Evolutionary conservation across 1,140 invertebrate species (phyloP).

Genomic region (Orchestia grillus): DNA sequence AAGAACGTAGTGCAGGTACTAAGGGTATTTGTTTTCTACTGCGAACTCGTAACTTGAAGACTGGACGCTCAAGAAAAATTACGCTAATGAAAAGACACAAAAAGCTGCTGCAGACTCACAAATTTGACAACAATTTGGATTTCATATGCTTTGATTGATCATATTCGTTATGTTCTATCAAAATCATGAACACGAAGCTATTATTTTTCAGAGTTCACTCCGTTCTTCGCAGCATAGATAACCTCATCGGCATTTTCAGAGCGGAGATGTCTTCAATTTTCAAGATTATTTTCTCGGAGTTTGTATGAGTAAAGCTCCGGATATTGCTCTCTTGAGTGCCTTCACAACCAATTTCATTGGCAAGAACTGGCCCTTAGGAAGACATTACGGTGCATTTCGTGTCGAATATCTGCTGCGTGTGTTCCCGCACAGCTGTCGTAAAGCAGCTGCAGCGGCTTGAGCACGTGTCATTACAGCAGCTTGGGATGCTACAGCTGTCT

Average conservation of each 20-base stretch:
- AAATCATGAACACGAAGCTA: background rate
- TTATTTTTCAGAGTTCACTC: background rate
- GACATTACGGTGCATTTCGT: background rate
- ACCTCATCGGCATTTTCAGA: background rate
- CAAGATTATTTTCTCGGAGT: background rate
- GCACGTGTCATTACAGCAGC: background rate
- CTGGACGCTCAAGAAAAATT: background rate
- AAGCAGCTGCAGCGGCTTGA: background rate
- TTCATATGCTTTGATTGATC: background rate
- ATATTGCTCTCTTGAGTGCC: background rate
- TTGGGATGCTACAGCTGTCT: background rate
- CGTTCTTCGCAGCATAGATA: background rate
- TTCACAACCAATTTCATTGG: background rate
- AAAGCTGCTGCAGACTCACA: background rate
- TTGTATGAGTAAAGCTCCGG: background rate
- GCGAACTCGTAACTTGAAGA: background rate
- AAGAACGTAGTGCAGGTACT: background rate
- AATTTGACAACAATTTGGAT: background rate
- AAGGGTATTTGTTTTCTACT: background rate
- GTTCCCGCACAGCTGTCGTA: background rate
- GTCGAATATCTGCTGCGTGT: background rate
- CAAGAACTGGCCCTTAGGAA: background rate
- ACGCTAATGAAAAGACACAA: background rate
- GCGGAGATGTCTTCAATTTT: background rate
- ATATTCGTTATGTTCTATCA: background rate